phyloP scores from a whole-genome alignment of 2,113 vertebrate species.

The Archocentrus centrarchus region DNA sequence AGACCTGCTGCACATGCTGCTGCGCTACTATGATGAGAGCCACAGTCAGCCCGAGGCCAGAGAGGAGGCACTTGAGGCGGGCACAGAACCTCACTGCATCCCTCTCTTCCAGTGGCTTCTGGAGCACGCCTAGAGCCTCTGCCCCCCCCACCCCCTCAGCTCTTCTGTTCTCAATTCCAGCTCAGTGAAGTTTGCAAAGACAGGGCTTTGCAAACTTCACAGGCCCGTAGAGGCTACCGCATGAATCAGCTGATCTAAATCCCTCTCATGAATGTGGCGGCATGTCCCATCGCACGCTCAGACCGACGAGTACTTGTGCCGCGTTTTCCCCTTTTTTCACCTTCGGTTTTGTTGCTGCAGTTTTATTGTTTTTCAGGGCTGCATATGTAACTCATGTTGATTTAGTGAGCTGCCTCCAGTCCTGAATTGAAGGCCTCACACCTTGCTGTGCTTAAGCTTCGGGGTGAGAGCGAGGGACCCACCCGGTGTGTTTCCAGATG shows the following conservation, averaged over 20 bases:
- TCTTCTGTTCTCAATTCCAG: not conserved
- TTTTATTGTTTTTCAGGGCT: slow-evolving; percentile 17
- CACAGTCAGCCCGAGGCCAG: slow-evolving; percentile 69
- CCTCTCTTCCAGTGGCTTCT: slow-evolving; percentile 92
- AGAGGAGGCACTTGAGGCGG: slow-evolving; percentile 42
- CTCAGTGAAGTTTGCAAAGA: not conserved
- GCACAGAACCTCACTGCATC: slow-evolving; percentile 51
- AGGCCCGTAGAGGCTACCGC: slow-evolving; percentile 49
- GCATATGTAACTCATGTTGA: slow-evolving; percentile 39
- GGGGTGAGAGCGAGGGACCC: slow-evolving; percentile 22
- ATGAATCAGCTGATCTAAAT: slow-evolving; percentile 28
- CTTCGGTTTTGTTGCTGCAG: slow-evolving; percentile 18
- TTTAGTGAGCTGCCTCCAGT: slow-evolving; percentile 35
- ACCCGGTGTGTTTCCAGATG: slow-evolving; percentile 36
- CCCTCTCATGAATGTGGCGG: slow-evolving; percentile 30
- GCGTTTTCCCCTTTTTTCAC: not conserved
- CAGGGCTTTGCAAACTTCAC: slow-evolving; percentile 55
- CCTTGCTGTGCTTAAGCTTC: slow-evolving; percentile 10
- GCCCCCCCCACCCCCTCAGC: not conserved
- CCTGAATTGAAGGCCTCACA: slow-evolving; percentile 23
- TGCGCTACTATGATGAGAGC: slow-evolving; percentile 87
- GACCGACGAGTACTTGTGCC: slow-evolving; percentile 37
- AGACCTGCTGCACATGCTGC: slow-evolving; percentile 90
- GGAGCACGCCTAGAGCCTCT: slow-evolving; percentile 83
- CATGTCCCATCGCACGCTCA: slow-evolving; percentile 52